Percentiles rank a stretch among this genome's conserved stretches.
phyloP scores from a whole-genome alignment of 2,113 vertebrate species.

The Seriola aureovittata region DNA sequence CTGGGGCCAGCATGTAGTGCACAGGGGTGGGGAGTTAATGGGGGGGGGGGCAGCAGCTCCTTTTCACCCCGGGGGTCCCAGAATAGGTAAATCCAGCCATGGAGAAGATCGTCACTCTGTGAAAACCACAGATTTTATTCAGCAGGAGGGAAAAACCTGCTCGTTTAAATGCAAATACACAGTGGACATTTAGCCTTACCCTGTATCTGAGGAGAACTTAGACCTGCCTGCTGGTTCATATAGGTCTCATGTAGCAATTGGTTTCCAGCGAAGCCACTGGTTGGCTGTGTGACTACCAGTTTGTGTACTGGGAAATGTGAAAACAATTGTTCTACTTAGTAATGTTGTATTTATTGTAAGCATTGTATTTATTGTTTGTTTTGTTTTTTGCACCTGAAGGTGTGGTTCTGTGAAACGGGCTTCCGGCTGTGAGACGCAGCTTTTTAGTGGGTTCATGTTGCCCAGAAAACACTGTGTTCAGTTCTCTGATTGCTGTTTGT shows the following conservation, averaged over 20 bases:
- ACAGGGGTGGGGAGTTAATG: neutral
- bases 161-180: constrained; percentile 6
- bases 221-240: constrained; percentile 73
- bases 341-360: constrained; percentile 73
- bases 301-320: constrained; percentile 59
- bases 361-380: constrained; percentile 62
- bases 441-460: constrained; percentile 26
- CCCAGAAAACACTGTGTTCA: constrained; percentile 67
- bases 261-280: constrained; percentile 74
- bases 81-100: neutral
- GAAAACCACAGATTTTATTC: constrained; percentile 27
- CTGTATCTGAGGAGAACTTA: constrained; percentile 15
- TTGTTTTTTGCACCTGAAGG: constrained; percentile 17
- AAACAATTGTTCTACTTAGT: constrained; percentile 48
- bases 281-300: constrained; percentile 66
- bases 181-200: constrained; percentile 59
- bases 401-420: constrained; percentile 70
- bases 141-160: constrained; percentile 9
- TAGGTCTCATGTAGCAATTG: constrained; percentile 66
- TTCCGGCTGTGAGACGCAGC: constrained; percentile 69
- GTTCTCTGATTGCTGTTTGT: constrained; percentile 59
- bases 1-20: neutral
- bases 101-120: constrained; percentile 35
- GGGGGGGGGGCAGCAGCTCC: neutral
- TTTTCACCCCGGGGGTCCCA: no score